Evolutionary conservation across 1,140 invertebrate species (phyloP), one percentile per base, ranked within the genome.

Genomic region (Caenorhabditis brenneri): DNA sequence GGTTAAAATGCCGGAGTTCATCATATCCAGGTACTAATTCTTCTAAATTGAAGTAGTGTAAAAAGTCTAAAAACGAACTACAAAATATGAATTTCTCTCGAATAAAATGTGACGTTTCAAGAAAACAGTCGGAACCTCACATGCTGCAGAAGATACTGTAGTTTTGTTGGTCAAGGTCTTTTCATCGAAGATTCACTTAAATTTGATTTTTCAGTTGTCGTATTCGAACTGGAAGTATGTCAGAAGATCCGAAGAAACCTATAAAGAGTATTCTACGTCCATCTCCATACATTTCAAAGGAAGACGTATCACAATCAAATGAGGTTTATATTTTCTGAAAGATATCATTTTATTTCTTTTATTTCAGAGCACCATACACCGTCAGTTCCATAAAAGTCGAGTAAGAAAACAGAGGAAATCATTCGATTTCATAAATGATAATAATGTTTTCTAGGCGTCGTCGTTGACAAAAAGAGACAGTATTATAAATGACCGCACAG

Each of bases 231-330:
- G 36, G 33, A 46, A 74, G 65, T n/a, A 46, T 42, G 65, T 74
- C 65, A 12, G 65, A 74, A 24, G 65, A 74, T 22, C 36, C 12
- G 7, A 74, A 74, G n/a, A 74, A 42, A n/a, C 36, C 36, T 3
- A 42, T 74, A 1, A 74, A 74, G 24, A 74, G 65, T 42, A 74
- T 74, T 46, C 65, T 74, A 3, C 65, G 65, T 19, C 33, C 42
- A 22, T 74, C 65, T 24, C 65, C 65, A 46, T 39, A 22, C 33
- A 42, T 74, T 10, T 74, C 65, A 46, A 74, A 74, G 46, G 65
- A 74, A 74, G 65, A 74, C 9, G 19, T 74, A 19, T 74, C 65
- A 10, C 65, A 39, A 42, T 74, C 65, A 46, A 74, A 74, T 74
- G 65, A 74, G n/a, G 65, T 46, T 46, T 24, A 1, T 1, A 1